A percentile compares a stretch with the other conserved stretches of the same genome.
Conservation (phyloP, 2,797 vertebrate species). For the Enteromius anoplus region DNA sequence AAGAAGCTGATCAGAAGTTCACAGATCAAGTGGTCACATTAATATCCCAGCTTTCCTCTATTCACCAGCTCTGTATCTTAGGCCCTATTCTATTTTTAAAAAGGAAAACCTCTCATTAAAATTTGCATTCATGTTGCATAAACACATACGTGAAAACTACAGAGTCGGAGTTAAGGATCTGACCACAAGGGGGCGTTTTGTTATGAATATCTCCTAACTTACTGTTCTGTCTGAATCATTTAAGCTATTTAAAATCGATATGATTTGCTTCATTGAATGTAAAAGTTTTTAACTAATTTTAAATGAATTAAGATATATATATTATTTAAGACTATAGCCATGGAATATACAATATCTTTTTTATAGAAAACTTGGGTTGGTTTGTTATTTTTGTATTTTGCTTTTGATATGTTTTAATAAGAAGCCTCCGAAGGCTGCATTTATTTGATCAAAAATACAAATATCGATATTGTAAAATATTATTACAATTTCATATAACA, state of each 20-base stretch:
- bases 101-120: not conserved
- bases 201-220: not conserved
- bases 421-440: not conserved
- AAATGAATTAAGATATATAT: not conserved
- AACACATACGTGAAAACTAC: not conserved
- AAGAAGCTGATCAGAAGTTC: slow-evolving; percentile 61
- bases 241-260: not conserved
- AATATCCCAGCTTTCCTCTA: not conserved
- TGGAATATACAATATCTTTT: not conserved
- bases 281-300: not conserved
- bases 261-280: not conserved
- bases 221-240: not conserved
- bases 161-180: not conserved
- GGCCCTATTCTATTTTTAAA: too few species aligned
- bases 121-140: not conserved
- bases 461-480: too few species aligned
- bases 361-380: not conserved
- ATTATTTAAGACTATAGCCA: not conserved
- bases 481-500: not conserved
- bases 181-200: slow-evolving; percentile 22
- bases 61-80: not conserved
- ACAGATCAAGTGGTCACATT: slow-evolving; percentile 27
- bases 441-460: not conserved
- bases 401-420: not conserved
- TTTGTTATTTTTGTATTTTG: not conserved